Percentiles rank a stretch among this genome's conserved stretches.
Evolutionary conservation across 2,797 vertebrate genomes (phyloP).

Genomic region (Cottoperca gobio): DNA sequence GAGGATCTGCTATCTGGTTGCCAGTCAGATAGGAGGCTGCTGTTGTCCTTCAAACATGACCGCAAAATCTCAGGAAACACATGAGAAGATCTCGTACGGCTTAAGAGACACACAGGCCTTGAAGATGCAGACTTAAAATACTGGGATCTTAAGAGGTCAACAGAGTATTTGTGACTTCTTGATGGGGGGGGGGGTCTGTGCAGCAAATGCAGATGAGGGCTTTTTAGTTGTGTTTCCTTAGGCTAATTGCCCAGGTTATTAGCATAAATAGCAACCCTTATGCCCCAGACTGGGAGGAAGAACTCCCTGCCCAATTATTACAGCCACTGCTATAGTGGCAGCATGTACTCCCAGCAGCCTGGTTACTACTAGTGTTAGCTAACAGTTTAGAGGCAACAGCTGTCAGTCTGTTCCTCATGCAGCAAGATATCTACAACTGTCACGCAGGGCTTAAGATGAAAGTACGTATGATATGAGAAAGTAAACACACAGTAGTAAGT

Average conservation of each 20-base stretch:
- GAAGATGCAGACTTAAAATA: slow-evolving; percentile 24
- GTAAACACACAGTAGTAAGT: background rate
- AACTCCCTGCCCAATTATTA: slow-evolving; percentile 86
- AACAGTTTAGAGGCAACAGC: slow-evolving; percentile 51
- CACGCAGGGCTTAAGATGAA: slow-evolving; percentile 3
- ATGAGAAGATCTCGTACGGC: slow-evolving; percentile 33
- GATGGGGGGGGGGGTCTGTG: slow-evolving; percentile 35
- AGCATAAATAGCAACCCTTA: slow-evolving; percentile 81
- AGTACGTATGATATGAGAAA: background rate
- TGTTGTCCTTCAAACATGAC: slow-evolving; percentile 38
- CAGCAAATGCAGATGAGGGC: slow-evolving; percentile 70
- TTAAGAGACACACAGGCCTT: slow-evolving; percentile 38
- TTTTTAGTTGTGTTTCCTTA: slow-evolving; percentile 72
- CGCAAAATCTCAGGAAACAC: slow-evolving; percentile 30
- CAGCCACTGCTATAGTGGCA: slow-evolving; percentile 60
- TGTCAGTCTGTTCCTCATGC: slow-evolving; percentile 36
- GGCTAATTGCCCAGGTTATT: slow-evolving; percentile 83
- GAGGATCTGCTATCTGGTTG: slow-evolving; percentile 54
- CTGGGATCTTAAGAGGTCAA: slow-evolving; percentile 42
- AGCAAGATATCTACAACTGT: slow-evolving; percentile 7
- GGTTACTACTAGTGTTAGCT: slow-evolving; percentile 62
- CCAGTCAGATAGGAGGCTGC: slow-evolving; percentile 50
- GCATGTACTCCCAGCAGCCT: slow-evolving; percentile 70
- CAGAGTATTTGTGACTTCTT: slow-evolving; percentile 40
- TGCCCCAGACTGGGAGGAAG: slow-evolving; percentile 73